Evolutionary conservation across 2,113 vertebrate species (phyloP), one percentile per base, ranked within the genome.

Genomic region (Brachyistius frenatus): DNA sequence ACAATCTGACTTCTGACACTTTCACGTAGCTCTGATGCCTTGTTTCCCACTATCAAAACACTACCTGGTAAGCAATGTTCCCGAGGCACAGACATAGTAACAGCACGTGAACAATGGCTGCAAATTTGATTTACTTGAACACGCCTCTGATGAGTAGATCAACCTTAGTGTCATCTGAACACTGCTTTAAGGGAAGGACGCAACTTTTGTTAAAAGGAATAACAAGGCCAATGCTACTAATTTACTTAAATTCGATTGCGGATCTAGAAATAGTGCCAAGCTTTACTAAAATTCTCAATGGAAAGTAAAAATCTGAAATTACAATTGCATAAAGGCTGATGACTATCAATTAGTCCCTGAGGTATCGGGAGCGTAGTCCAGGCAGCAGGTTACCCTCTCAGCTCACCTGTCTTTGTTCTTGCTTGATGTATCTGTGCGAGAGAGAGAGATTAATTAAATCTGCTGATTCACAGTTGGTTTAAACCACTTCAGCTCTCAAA

Each of bases 401-500:
- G 16, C 53, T 5, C 44, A 37, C 36, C 10, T 35, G 46, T 56
- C 49, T 23, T 33, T 41, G 15, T 54, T 36, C 37, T 65, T 57
- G 31, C 47, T 63, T 31, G 41, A 58, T 63, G 36, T 78, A 23
- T 23, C 35, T 58, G 33, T 58, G 33, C 33, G 23, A 30, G 52
- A 15, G 52, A 62, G 37, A 44, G 71, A 44, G 30, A 62, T 33
- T 47, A 70, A 82, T 75, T 78, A 56, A 71, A 71, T 71, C 66
- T 31, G 65, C 74, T 66, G 70, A 86, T 55, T 70, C 66, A 53
- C 75, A 33, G 73, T 50, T 66, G 46, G 33, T 49, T 65, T 32
- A 32, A 46, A 61, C 66, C 41, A 44, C 23, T 23, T 23, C 23
- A 23, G 23, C 23, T 23, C 23, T 23, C 23, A 23, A 23, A 23